A percentile compares a stretch with the other conserved stretches of the same genome.
Evolutionary conservation across 2,888 invertebrate species (phyloP).

Genomic region (Agrotis exclamationis): DNA sequence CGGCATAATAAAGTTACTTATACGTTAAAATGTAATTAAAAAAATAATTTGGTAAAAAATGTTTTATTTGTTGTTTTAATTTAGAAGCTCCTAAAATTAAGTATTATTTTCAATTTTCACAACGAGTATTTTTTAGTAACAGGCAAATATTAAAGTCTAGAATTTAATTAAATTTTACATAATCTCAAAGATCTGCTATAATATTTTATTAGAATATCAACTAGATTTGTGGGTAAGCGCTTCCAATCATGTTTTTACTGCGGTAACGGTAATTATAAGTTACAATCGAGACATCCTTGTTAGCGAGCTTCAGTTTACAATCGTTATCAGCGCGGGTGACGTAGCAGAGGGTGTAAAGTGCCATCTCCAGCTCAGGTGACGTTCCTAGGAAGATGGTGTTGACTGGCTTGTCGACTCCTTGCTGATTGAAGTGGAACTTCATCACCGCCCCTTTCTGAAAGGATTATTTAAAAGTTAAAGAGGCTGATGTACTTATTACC

Average conservation of each 20-base stretch:
- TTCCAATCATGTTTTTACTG: constrained; percentile 95
- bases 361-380: constrained; percentile 97
- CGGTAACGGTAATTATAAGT: constrained; percentile 94
- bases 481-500: no score
- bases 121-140: constrained; percentile 7
- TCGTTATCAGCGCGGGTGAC: constrained; percentile 93
- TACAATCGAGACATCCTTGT: constrained; percentile 93
- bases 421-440: constrained; percentile 94
- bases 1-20: neutral
- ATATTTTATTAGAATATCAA: neutral
- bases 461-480: no score
- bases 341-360: constrained; percentile 97
- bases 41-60: neutral
- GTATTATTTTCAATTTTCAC: neutral
- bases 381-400: constrained; percentile 95
- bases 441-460: constrained; percentile 94
- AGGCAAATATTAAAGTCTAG: neutral
- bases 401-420: constrained; percentile 94
- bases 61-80: constrained; percentile 22
- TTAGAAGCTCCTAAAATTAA: neutral
- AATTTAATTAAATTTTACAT: neutral
- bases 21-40: neutral
- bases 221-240: constrained; percentile 95
- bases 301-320: constrained; percentile 94
- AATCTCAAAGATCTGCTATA: neutral